phyloP scores from a whole-genome alignment of 2,888 invertebrate species.

The Therioaphis trifolii region DNA sequence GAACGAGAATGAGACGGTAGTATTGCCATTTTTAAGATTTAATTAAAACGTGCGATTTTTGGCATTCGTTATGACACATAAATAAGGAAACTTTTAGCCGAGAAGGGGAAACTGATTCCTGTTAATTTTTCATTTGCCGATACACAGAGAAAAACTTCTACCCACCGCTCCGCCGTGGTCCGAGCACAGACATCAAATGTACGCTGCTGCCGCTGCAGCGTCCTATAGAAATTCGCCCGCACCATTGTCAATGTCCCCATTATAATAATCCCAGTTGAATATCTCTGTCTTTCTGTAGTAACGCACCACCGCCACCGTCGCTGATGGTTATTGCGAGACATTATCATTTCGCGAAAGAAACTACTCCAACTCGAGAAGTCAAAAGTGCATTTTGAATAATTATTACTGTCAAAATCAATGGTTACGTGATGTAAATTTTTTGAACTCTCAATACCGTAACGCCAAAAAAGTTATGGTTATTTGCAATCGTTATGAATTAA shows the following conservation, averaged over 20 bases:
- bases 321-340: constrained; percentile 53
- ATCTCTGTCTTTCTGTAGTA: constrained; percentile 3
- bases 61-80: constrained; percentile 63
- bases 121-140: constrained; percentile 62
- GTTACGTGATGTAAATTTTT: too few relatives aligned
- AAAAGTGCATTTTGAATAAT: constrained; percentile 46
- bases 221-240: constrained; percentile 41
- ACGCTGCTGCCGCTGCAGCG: constrained; percentile 8
- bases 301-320: background rate
- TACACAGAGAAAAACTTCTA: constrained; percentile 56
- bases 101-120: constrained; percentile 57
- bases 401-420: constrained; percentile 30
- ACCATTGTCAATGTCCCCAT: constrained; percentile 52
- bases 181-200: constrained; percentile 48
- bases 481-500: too few relatives aligned
- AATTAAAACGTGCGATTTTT: constrained; percentile 63
- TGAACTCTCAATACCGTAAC: too few relatives aligned
- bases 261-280: constrained; percentile 46
- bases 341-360: constrained; percentile 24
- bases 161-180: background rate
- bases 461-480: too few relatives aligned
- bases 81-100: constrained; percentile 61
- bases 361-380: background rate
- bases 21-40: constrained; percentile 63
- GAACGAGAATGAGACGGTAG: background rate